Percentiles rank a stretch among this genome's conserved stretches.
Evolutionary conservation across 2,113 vertebrate genomes (phyloP).

Genomic region (Lepus americanus): DNA sequence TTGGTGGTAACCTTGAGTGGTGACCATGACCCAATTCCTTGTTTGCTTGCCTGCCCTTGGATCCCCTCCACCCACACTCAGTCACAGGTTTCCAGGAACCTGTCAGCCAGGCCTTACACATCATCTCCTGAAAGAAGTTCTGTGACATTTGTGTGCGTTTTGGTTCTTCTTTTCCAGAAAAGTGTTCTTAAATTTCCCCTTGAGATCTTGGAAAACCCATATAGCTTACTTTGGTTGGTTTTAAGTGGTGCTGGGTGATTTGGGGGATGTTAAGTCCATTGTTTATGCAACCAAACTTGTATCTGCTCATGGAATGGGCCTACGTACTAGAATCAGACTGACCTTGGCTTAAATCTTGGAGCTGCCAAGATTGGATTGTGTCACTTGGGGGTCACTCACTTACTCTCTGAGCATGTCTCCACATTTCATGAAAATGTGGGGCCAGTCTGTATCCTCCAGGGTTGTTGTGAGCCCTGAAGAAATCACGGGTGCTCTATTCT

Average conservation of each 20-base stretch:
- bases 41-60: background rate
- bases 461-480: background rate
- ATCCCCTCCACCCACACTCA: background rate
- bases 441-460: too few relatives aligned
- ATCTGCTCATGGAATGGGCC: background rate
- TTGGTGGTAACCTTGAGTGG: background rate
- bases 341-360: background rate
- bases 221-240: background rate
- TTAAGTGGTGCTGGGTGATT: background rate
- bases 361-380: background rate
- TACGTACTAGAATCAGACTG: background rate
- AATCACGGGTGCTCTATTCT: background rate
- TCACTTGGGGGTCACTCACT: background rate
- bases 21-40: background rate
- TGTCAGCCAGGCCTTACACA: background rate
- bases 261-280: background rate
- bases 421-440: background rate
- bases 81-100: background rate
- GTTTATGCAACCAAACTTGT: background rate
- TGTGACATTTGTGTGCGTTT: slow-evolving; percentile 28
- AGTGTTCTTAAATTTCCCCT: background rate
- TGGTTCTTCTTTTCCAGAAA: slow-evolving; percentile 15
- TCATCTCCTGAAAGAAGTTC: slow-evolving; percentile 26
- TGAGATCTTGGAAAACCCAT: slow-evolving; percentile 4
- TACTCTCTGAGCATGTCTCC: background rate